These are phyloP conservation scores for Pasiphila rectangulata DNA, from an alignment of 2,888 invertebrate species.

Conservation along the genomic window DNA sequence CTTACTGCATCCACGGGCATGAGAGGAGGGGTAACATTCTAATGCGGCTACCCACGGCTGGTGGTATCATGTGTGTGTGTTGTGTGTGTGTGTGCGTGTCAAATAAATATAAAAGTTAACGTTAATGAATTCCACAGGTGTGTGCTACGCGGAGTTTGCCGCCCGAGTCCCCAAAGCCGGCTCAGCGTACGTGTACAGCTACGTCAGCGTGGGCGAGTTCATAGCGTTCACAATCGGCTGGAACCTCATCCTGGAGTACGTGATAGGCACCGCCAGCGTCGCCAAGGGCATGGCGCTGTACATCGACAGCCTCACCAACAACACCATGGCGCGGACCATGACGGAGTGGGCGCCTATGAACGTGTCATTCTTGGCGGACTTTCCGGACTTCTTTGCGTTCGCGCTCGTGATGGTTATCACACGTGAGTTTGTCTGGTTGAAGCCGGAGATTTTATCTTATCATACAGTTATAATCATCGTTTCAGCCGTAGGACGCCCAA, in stretches of 20 bases:
- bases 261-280: constrained; percentile 90
- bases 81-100: no score
- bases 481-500: no score
- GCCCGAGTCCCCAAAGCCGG: constrained; percentile 93
- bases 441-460: no score
- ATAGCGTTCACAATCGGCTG: constrained; percentile 95
- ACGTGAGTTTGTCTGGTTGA: constrained; percentile 68
- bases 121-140: constrained; percentile 83
- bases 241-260: constrained; percentile 95
- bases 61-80: no score
- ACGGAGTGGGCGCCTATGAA: constrained; percentile 83
- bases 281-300: constrained; percentile 89
- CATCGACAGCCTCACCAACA: constrained; percentile 85
- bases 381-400: constrained; percentile 90
- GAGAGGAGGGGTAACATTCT: no score
- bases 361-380: constrained; percentile 83
- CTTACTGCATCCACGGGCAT: no score
- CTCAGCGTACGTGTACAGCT: constrained; percentile 95
- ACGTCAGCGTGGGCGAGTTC: constrained; percentile 94
- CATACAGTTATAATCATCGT: no score
- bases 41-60: no score
- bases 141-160: constrained; percentile 96
- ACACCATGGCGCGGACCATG: constrained; percentile 85
- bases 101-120: no score
- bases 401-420: constrained; percentile 85